Conservation (phyloP, 2,888 invertebrate species). For the Fabriciana adippe region DNA sequence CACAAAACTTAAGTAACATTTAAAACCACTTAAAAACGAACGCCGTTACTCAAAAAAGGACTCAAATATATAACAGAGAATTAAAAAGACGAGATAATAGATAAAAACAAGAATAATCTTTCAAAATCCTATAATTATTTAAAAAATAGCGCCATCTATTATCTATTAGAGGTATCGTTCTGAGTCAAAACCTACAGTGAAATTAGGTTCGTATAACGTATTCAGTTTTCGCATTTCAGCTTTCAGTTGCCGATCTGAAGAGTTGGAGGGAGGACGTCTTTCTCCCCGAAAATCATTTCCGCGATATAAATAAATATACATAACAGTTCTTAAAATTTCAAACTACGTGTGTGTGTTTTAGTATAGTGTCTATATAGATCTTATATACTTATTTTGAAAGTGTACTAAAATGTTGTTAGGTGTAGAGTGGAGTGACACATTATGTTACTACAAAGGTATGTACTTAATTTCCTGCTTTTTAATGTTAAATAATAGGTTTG, state of each 20-base stretch:
- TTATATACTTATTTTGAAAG: constrained; percentile 8
- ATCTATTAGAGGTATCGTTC: constrained; percentile 41
- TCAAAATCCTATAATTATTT: background rate
- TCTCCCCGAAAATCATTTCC: background rate
- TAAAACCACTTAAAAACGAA: too few species aligned
- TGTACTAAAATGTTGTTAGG: constrained; percentile 26
- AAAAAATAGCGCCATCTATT: constrained; percentile 47
- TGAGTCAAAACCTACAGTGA: constrained; percentile 53
- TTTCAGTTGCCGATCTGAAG: constrained; percentile 62
- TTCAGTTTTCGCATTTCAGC: constrained; percentile 43
- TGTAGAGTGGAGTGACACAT: constrained; percentile 31
- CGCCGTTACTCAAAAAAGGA: too few species aligned
- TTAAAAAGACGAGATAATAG: too few species aligned
- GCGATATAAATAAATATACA: constrained; percentile 14
- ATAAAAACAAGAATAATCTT: background rate
- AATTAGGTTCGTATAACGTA: constrained; percentile 68
- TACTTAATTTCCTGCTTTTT: constrained; percentile 9
- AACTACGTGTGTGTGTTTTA: constrained; percentile 13
- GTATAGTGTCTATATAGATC: background rate
- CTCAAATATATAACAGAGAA: too few species aligned
- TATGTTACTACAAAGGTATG: constrained; percentile 36
- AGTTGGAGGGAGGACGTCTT: constrained; percentile 47
- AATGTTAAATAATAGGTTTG: background rate
- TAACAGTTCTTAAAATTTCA: background rate
- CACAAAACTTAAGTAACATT: too few species aligned